Evolutionary conservation across 2,113 vertebrate genomes (phyloP), one percentile per base, ranked within the genome.

Genomic region (Sceloporus undulatus): DNA sequence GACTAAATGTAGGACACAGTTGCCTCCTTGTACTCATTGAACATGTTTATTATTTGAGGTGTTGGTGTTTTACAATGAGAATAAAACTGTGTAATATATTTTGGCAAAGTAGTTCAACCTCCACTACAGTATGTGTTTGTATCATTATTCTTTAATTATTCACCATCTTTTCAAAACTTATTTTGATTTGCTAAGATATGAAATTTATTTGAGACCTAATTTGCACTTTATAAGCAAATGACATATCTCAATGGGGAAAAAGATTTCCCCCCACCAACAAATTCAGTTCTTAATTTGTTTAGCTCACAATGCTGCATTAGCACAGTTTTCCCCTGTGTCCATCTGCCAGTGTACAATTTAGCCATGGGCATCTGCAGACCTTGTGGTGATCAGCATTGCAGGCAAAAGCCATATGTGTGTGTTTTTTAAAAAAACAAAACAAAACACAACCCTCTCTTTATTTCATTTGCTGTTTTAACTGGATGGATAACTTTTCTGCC

Each of bases 251-350:
- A 18, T 74, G n/a, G 83, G 52, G 85, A 85, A 9, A 65, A 90
- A 91, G 66, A 87, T 56, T 90, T 90, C 87, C 79, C 66, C 62
- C 90, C 23, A 19, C 82, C 82, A 92, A 66, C 29, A 95, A 96
- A 96, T 92, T 80, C 94, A 93, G 95, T 92, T 96, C 95, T 96
- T 96, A 97, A 98, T 98, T 98, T 98, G 97, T 98, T 98, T 98
- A 97, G 94, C 96, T 98, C 95, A 97, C 97, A 95, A 96, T 94
- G 93, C 96, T 96, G 97, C 97, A 96, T 98, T 97, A 98, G 96
- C 95, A 95, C 91, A 88, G 95, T 98, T 97, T 95, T 97, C 96
- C 97, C 97, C 90, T 94, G 96, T 96, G 95, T 97, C 96, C 97
- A 96, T 98, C 96, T 97, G 97, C 97, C 96, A 95, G 96, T 93